Base-by-base conservation (phyloP, 92 coral and sea anemone species). In the Epizoanthus scotinus region DNA sequence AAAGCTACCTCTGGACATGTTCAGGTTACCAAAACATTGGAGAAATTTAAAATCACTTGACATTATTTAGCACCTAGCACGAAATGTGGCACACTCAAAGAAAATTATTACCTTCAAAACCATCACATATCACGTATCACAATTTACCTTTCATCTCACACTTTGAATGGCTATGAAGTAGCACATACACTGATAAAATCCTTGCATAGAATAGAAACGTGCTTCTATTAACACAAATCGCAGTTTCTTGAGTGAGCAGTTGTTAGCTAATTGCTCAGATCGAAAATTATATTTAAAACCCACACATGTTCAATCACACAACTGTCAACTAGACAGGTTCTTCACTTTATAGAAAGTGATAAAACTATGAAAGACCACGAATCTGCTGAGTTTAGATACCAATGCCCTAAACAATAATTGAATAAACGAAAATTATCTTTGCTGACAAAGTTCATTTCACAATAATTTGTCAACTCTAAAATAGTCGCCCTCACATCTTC, bases 331-430 rank as follows among this genome's bases (percentile, higher is more conserved):
- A 38, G 12, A 58, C 24, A 22, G 57, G 21, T 25, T 50, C 13
- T 8, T 12, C 65, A 20, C 17, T 73, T 12, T 59, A 4, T 44
- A 29, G 1, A 6, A 12, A 24, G 38, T 13, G 20, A 38, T 24
- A 75, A 14, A 17, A 7, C 27, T 9, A 13, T 58, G 56, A 25
- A 24, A 31, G 56, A 6, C 27, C 52, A 12, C 8, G 26, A 71
- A 38, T 73, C 78, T 73, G 78, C 65, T 40, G 54, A 40, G 6
- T 67, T 75, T 27, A 44, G 68, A 36, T 59, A 75, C 81, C 18
- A 71, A 56, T 2, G 5, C 28, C 56, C 20, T 52, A 38, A 75
- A 12, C 36, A n/a, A 14, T 64, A 31, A 64, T 7, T 15, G 20
- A 8, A 31, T 64, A 31, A 64, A 19, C 28, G 20, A 8, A 31